These are phyloP conservation scores for Austrolebias charrua DNA, from an alignment of 2,797 vertebrate species.

Conservation along the genomic window DNA sequence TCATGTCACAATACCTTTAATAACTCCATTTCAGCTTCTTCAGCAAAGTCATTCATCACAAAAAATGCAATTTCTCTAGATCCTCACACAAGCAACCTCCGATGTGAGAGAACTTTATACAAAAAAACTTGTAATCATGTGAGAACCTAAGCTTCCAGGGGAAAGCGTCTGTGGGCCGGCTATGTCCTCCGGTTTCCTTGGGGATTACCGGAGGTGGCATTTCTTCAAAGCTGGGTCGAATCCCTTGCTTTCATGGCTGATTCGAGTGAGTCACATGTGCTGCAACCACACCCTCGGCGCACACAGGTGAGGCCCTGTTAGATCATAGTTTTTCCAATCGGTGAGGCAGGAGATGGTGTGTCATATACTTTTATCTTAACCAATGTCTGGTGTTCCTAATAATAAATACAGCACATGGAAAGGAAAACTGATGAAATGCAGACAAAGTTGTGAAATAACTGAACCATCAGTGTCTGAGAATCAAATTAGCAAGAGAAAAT, in stretches of 20 bases:
- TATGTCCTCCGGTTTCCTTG: constrained; percentile 32
- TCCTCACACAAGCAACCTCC: neutral
- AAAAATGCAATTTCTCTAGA: too few species aligned
- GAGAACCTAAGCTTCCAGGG: constrained; percentile 54
- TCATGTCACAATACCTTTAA: too few species aligned
- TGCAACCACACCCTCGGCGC: constrained; percentile 62
- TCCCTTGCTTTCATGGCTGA: constrained; percentile 44
- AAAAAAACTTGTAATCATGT: constrained; percentile 60
- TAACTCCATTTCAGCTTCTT: neutral
- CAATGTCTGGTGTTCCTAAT: constrained; percentile 27
- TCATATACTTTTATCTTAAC: constrained; percentile 21
- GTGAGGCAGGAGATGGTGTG: constrained; percentile 32
- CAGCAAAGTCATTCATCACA: too few species aligned
- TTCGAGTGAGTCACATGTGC: constrained; percentile 63
- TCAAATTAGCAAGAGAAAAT: constrained; percentile 11
- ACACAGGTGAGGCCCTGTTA: constrained; percentile 51
- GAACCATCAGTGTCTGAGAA: constrained; percentile 16
- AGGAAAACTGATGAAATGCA: constrained; percentile 28
- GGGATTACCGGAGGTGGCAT: constrained; percentile 57
- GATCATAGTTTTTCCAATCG: constrained; percentile 17
- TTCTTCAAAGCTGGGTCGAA: constrained; percentile 42
- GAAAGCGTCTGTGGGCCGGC: constrained; percentile 36
- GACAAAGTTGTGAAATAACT: constrained; percentile 18
- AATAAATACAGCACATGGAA: neutral
- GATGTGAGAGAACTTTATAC: constrained; percentile 27